A percentile compares a stretch with the other conserved stretches of the same genome.
Evolutionary conservation across 2,797 vertebrate genomes (phyloP).

Genomic region (Neomorphus geoffroyi): DNA sequence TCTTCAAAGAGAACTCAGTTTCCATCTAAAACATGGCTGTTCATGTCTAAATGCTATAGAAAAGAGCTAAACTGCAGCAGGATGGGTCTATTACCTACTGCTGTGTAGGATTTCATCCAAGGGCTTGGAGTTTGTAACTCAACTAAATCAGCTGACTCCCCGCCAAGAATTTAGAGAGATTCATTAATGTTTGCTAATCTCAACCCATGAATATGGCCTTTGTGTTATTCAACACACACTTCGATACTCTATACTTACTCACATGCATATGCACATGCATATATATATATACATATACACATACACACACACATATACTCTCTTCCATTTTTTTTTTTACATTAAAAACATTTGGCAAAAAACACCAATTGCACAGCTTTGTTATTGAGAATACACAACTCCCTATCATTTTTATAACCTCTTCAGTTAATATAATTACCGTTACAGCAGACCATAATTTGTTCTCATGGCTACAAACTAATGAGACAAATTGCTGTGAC

Average conservation of each 20-base stretch:
- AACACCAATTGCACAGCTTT: not conserved
- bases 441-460: not conserved
- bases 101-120: not conserved
- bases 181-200: not conserved
- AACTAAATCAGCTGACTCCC: not conserved
- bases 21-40: not conserved
- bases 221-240: not conserved
- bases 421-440: not conserved
- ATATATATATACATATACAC: accelerated
- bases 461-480: conserved; percentile 38
- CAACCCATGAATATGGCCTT: not conserved
- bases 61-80: not conserved
- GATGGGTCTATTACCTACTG: not conserved
- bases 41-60: not conserved
- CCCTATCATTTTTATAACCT: not conserved
- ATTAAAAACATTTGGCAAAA: not conserved
- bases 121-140: not conserved
- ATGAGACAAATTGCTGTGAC: conserved; percentile 3
- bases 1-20: not conserved
- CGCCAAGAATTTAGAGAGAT: not conserved
- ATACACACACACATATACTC: not conserved
- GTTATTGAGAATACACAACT: not conserved
- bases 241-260: not conserved
- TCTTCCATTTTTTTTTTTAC: not conserved
- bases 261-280: accelerated